phyloP scores from a whole-genome alignment of 2,113 vertebrate genomes.

The Helogale parvula region DNA sequence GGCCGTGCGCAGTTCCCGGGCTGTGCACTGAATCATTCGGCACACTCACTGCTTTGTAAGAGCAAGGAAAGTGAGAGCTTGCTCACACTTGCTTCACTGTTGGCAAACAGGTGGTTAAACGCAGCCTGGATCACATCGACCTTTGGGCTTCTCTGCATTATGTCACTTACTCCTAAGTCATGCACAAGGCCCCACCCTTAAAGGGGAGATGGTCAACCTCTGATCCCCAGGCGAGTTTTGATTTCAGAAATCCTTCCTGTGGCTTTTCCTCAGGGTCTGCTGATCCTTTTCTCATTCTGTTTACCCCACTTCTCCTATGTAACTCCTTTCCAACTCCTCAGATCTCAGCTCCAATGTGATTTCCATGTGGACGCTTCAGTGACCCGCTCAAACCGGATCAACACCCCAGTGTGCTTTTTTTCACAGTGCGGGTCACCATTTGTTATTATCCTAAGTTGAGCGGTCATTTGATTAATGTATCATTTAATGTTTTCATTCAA shows the following conservation, averaged over 20 bases:
- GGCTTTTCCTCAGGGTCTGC: neutral
- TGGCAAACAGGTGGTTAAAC: neutral
- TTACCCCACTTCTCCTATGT: neutral
- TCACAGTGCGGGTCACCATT: neutral
- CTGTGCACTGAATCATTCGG: neutral
- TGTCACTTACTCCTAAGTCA: neutral
- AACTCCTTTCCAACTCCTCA: neutral
- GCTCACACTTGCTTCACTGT: neutral
- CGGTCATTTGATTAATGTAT: neutral
- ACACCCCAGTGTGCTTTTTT: neutral
- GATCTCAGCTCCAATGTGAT: neutral
- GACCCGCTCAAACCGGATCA: neutral
- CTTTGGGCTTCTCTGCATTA: neutral
- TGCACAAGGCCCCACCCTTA: neutral
- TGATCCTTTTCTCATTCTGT: neutral
- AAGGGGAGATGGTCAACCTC: neutral
- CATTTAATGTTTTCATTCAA: conserved; percentile 27
- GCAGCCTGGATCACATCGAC: neutral
- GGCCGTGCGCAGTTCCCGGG: rapidly evolving
- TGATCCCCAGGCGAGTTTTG: neutral
- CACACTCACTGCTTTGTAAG: neutral
- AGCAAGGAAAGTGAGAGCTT: neutral
- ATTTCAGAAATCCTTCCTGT: neutral
- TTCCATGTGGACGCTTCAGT: neutral
- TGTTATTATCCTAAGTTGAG: neutral